phyloP scores from a whole-genome alignment of 1,140 invertebrate genomes.

The Apis dorsata region DNA sequence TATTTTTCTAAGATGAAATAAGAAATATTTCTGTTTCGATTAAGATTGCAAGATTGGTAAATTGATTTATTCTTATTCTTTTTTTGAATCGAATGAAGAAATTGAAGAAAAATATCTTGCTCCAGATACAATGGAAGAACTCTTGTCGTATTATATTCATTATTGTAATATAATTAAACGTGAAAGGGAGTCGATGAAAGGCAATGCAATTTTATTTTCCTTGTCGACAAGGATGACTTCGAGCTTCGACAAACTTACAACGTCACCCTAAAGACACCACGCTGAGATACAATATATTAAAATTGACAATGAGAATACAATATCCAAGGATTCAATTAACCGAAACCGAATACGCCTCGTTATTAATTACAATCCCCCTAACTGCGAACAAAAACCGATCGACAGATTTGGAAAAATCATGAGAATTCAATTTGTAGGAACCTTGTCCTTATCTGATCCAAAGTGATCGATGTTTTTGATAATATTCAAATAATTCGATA shows the following conservation, averaged over 20 bases:
- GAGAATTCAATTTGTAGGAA: no score
- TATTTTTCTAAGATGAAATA: no score
- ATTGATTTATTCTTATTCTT: no score
- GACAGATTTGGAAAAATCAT: no score
- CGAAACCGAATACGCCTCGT: background rate
- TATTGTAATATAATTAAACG: conserved; percentile 7
- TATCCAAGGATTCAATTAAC: conserved; percentile 4
- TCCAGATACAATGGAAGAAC: background rate
- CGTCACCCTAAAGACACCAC: conserved; percentile 5
- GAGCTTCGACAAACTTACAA: conserved; percentile 2
- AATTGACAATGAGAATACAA: background rate
- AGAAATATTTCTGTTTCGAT: no score
- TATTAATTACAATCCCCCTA: no score
- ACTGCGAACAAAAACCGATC: no score
- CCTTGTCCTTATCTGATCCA: no score
- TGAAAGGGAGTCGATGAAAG: conserved; percentile 16
- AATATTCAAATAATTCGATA: no score
- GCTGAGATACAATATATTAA: background rate
- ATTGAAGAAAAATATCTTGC: background rate
- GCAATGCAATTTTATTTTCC: background rate
- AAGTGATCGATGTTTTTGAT: no score
- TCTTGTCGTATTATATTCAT: background rate
- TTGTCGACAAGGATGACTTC: background rate
- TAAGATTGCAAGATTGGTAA: no score
- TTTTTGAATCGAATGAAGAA: no score